Percentiles rank a stretch among this genome's conserved stretches.
These are phyloP conservation scores for Alca torda DNA, from an alignment of 2,797 vertebrate genomes.

Conservation along the genomic window DNA sequence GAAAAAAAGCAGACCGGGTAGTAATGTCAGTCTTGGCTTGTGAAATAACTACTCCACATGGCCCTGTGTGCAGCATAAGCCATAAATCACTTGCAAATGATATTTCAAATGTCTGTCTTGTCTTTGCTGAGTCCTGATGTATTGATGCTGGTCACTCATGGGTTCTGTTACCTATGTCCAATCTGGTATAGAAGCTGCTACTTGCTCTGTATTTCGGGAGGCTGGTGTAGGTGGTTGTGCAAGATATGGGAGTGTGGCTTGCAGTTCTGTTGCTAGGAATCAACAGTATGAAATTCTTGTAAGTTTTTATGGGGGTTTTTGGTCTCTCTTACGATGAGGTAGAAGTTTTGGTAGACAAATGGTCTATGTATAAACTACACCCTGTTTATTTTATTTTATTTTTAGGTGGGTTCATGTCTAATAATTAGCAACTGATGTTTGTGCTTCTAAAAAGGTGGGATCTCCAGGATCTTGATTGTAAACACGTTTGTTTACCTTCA, in stretches of 20 bases:
- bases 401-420: background rate
- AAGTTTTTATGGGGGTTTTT: background rate
- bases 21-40: background rate
- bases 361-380: background rate
- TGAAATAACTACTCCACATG: background rate
- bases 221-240: conserved; percentile 23
- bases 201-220: background rate
- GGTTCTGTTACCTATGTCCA: background rate
- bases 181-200: background rate
- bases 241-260: background rate
- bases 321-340: background rate
- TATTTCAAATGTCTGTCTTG: background rate
- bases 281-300: background rate
- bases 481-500: conserved; percentile 1
- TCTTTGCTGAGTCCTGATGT: background rate
- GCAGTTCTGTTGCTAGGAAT: conserved; percentile 36
- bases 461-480: background rate
- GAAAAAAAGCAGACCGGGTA: background rate
- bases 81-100: background rate
- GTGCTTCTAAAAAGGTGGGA: background rate
- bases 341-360: background rate
- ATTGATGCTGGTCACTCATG: background rate
- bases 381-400: background rate
- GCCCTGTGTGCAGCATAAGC: background rate
- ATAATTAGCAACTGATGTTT: background rate